A percentile compares a stretch with the other conserved stretches of the same genome.
These are phyloP conservation scores for Nomada fucata DNA, from an alignment of 2,888 invertebrate genomes.

Conservation along the genomic window DNA sequence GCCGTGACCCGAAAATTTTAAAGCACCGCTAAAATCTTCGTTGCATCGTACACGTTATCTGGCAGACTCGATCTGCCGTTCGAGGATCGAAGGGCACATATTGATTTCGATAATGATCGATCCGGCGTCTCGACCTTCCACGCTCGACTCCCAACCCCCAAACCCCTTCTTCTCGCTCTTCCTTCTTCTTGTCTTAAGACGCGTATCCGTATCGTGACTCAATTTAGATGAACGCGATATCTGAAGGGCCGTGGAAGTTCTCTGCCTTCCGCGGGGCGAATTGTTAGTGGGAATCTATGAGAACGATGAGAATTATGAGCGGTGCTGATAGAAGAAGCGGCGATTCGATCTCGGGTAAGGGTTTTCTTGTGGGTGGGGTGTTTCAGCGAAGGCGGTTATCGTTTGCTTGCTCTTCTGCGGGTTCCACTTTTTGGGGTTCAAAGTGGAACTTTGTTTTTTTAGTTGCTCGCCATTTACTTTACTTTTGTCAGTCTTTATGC, in stretches of 20 bases:
- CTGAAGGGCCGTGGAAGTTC: conserved; percentile 7
- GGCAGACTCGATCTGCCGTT: conserved; percentile 59
- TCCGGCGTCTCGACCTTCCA: conserved; percentile 12
- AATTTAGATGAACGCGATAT: conserved; percentile 53
- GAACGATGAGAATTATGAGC: conserved; percentile 18
- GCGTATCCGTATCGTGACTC: conserved; percentile 58
- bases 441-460: background rate
- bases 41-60: conserved; percentile 42
- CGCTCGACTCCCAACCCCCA: background rate
- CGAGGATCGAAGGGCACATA: conserved; percentile 63
- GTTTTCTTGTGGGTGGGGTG: background rate
- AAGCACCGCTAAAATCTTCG: conserved; percentile 56
- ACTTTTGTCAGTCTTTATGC: too few species aligned
- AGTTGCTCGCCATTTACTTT: too few species aligned
- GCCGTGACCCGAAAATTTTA: conserved; percentile 63
- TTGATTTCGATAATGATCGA: conserved; percentile 70
- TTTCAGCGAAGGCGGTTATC: background rate
- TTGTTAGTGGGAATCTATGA: conserved; percentile 29
- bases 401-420: background rate
- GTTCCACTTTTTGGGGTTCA: background rate
- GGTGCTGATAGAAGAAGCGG: background rate
- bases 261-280: conserved; percentile 24
- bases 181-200: conserved; percentile 18
- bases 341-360: conserved; percentile 3
- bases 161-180: background rate